Percentiles rank a stretch among this genome's conserved stretches.
These are phyloP conservation scores for Druon quercuslanigerum DNA, from an alignment of 1,140 invertebrate species.

Conservation along the genomic window DNA sequence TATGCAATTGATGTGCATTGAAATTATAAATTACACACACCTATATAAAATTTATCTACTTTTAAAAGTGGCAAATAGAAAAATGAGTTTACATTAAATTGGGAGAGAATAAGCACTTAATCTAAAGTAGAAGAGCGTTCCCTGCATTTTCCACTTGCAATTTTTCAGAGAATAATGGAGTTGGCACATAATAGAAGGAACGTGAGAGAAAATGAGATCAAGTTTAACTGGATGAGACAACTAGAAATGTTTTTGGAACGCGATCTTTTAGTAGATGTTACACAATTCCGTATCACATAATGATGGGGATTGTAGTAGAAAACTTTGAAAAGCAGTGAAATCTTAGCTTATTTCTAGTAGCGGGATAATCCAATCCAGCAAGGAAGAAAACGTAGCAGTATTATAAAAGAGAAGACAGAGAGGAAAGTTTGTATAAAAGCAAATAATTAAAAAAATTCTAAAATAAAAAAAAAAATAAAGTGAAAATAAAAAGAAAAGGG, in stretches of 20 bases:
- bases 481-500: background rate
- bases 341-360: background rate
- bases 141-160: slow-evolving; percentile 22
- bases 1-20: too few relatives aligned
- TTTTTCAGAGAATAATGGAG: slow-evolving; percentile 27
- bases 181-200: slow-evolving; percentile 14
- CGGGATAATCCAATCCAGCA: background rate
- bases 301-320: background rate
- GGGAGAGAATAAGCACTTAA: slow-evolving; percentile 13
- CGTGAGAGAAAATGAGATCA: slow-evolving; percentile 29
- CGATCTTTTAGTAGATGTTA: slow-evolving; percentile 18
- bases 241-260: slow-evolving; percentile 26
- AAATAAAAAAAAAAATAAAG: too few relatives aligned
- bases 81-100: slow-evolving; percentile 10
- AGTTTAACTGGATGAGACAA: slow-evolving; percentile 19
- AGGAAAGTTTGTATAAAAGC: slow-evolving; percentile 28
- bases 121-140: slow-evolving; percentile 25
- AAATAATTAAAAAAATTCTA: background rate
- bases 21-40: too few relatives aligned
- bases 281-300: background rate
- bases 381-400: background rate
- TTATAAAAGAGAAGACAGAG: background rate
- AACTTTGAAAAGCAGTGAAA: background rate
- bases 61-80: background rate
- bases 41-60: too few relatives aligned